Evolutionary conservation across 2,113 vertebrate species (phyloP), one percentile per base, ranked within the genome.

Genomic region (Sitta europaea): DNA sequence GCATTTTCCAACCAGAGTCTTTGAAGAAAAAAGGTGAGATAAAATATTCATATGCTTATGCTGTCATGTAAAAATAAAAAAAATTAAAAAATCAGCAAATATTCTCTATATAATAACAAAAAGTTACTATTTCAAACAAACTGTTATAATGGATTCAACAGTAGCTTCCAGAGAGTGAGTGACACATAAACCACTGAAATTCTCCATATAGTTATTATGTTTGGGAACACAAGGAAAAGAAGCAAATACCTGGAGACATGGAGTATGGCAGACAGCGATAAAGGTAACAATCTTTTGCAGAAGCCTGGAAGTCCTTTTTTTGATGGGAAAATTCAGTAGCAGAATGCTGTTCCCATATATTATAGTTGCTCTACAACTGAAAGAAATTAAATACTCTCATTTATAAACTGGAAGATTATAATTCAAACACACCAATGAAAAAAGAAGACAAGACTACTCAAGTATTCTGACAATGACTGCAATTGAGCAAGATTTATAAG

Each of bases 1-100:
- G 88, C 98, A 98, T 84, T 97, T 98, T 92, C 98, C 91, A 91
- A 97, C 90, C 76, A 99, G 92, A 63, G 95, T 96, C 98, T 99
- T 98, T 21, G n/a, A 92, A 82, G 59, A 43, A 75, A 85, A 85
- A 83, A 86, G 24, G 35, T 74, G 51, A 85, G 86, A 76, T 38
- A 62, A 90, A 88, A 79, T 14, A 70, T 47, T 85, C n/a, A 55
- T 29, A 61, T 57, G 29, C 5, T 12, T 25, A n/a, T 40, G 20
- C 5, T 58, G 35, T 83, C 29, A 63, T 0, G 0, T 47, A 71
- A 65, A 31, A n/a, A 14, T n/a, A n/a, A n/a, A n/a, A n/a, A n/a
- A n/a, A n/a, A n/a, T n/a, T n/a, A 29, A 45, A 75, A 80, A 14
- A 65, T 43, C 36, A 91, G 16, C 21, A 91, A 90, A 47, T 76